Evolutionary conservation across 2,113 vertebrate species (phyloP), one percentile per base, ranked within the genome.

Genomic region (Craseonycteris thonglongyai): DNA sequence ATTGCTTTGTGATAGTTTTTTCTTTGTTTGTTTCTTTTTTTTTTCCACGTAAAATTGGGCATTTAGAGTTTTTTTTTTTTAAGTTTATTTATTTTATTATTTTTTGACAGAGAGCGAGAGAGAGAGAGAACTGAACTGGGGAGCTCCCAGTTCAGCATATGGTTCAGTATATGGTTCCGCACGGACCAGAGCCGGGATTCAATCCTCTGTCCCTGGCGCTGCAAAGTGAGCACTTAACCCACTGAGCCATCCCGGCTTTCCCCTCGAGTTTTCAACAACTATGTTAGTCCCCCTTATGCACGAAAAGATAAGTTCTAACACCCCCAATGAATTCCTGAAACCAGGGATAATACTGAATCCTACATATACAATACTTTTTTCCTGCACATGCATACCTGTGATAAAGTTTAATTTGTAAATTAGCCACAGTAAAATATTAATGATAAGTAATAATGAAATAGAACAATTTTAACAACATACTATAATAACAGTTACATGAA

Each of bases 31-130:
- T 13, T 56, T 24, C 68, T 91, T 45, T 76, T 94, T 74, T 13
- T 47, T 82, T 95, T 95, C 86, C 86, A 91, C 13, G 26, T 86
- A 65, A 95, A 96, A 96, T 89, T 49, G 51, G 42, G 6, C 69
- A 72, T 87, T 94, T 91, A 94, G 12, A 75, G 15, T 65, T 93
- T 90, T 59, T 96, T 51, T n/a, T n/a, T n/a, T n/a, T n/a, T n/a
- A n/a, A n/a, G n/a, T n/a, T n/a, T n/a, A n/a, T n/a, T n/a, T n/a
- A n/a, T n/a, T n/a, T n/a, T n/a, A n/a, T n/a, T n/a, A n/a, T n/a
- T n/a, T n/a, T n/a, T n/a, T n/a, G n/a, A n/a, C n/a, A n/a, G n/a
- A n/a, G n/a, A n/a, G n/a, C n/a, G n/a, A n/a, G n/a, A n/a, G n/a
- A n/a, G n/a, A n/a, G n/a, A n/a, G n/a, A n/a, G n/a, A n/a, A n/a